These are phyloP conservation scores for Leptopilina clavipes DNA, from an alignment of 1,140 invertebrate genomes.

Conservation along the genomic window DNA sequence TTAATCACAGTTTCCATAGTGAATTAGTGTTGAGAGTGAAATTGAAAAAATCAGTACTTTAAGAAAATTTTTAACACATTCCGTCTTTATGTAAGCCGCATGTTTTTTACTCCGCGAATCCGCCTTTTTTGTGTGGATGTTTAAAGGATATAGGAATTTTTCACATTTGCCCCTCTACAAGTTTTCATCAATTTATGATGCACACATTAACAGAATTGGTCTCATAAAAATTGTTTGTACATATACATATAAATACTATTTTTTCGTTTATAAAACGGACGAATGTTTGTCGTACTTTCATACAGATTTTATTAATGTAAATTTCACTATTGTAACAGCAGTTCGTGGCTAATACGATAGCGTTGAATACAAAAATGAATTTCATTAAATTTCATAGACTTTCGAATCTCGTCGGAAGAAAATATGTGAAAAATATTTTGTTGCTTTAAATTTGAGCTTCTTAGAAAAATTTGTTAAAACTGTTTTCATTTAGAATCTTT, in stretches of 20 bases:
- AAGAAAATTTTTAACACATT: neutral
- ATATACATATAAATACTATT: neutral
- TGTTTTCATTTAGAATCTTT: constrained; percentile 3
- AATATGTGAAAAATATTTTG: neutral
- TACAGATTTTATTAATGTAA: constrained; percentile 5
- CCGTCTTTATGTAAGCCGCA: constrained; percentile 5
- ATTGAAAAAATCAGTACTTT: neutral
- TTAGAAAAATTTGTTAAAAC: neutral
- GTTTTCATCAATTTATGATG: neutral
- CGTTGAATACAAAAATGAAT: neutral
- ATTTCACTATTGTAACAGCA: neutral
- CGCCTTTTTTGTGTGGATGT: neutral
- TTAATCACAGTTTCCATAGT: neutral
- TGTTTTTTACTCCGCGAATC: neutral
- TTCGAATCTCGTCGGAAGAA: neutral
- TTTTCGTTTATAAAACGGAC: neutral
- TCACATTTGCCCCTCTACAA: constrained; percentile 21
- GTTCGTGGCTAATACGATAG: neutral
- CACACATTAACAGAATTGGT: neutral
- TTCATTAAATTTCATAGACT: constrained; percentile 3
- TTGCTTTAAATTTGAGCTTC: neutral
- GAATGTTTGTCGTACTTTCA: constrained; percentile 20
- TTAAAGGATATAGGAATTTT: neutral
- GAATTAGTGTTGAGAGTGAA: neutral
- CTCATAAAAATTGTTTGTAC: constrained; percentile 3